Evolutionary conservation across 2,888 invertebrate species (phyloP), one percentile per base, ranked within the genome.

Genomic region (Pachymerium ferrugineum): DNA sequence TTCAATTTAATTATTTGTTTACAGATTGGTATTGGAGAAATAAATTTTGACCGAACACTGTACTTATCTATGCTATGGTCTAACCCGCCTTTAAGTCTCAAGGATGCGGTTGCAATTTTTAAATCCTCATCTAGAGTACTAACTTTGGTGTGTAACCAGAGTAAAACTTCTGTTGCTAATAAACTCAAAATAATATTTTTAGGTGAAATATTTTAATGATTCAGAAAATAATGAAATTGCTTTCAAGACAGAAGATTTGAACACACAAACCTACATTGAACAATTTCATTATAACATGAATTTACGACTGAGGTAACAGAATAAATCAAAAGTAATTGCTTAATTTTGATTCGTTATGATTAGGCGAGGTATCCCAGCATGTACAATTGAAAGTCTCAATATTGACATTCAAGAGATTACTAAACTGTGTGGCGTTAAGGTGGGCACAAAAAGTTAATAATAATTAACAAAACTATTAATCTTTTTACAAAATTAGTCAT

Each of bases 21-120:
- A 1, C 16, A 69, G 69, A 31, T 69, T 69, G 69, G 31, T 14
- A 30, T 69, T 19, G 69, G 69, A n/a, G 29, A 69, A 69, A 69
- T 69, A 14, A 30, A 30, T 6, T 16, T 14, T 5, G 33, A 30
- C 10, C 3, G 29, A n/a, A n/a, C 30, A 10, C 12, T 1, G 1
- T 69, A 69, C 31, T 10, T 31, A 69, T 16, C 69, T 29, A 69
- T 29, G 8, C 30, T 69, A 14, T 69, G 69, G 33, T 33, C 62
- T 62, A 22, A 14, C 8, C 8, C 10, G 12, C 28, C 62, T n/a
- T 62, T 62, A 14, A 22, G 28, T 25, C n/a, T 62, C 1, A 25
- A 62, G 2, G 28, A 62, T 25, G 22, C 28, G 14, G 28, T 62
- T 22, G 62, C 8, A 10, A 22, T 62, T 2, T 62, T 14, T 28